These are phyloP conservation scores for Schizopygopsis pylzovi DNA, from an alignment of 2,797 vertebrate species.

Conservation along the genomic window DNA sequence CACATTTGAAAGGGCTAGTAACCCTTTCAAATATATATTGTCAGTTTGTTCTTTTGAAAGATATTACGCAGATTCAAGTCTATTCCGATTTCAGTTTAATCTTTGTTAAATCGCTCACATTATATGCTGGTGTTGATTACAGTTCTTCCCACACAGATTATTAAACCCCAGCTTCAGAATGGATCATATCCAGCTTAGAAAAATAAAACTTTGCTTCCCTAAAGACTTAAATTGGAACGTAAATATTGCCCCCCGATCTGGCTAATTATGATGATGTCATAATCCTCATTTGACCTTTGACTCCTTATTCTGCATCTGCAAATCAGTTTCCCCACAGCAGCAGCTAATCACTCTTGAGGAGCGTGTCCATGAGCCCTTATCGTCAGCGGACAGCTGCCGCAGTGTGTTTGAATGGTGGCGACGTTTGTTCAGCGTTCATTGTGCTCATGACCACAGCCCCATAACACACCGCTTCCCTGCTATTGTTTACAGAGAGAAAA, in stretches of 20 bases:
- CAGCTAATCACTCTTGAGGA: conserved; percentile 65
- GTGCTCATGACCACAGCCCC: conserved; percentile 44
- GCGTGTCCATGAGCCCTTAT: conserved; percentile 81
- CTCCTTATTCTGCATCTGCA: conserved; percentile 62
- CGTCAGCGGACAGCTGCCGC: conserved; percentile 79
- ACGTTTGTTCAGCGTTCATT: conserved; percentile 30
- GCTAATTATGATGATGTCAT: conserved; percentile 57
- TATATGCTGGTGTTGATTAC: conserved; percentile 62
- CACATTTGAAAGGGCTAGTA: neutral
- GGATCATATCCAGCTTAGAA: conserved; percentile 75
- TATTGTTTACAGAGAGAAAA: conserved; percentile 50
- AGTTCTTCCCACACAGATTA: conserved; percentile 60
- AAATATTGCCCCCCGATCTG: neutral
- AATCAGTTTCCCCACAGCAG: conserved; percentile 54
- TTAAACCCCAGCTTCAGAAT: conserved; percentile 54
- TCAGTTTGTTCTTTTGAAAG: neutral
- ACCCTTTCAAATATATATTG: neutral
- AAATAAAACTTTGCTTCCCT: conserved; percentile 23
- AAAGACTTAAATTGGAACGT: neutral
- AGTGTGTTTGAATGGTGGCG: conserved; percentile 34
- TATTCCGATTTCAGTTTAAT: conserved; percentile 69
- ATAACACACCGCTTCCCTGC: conserved; percentile 7
- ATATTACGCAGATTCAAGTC: neutral
- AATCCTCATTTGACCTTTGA: conserved; percentile 64
- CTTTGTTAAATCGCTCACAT: conserved; percentile 75